phyloP scores from a whole-genome alignment of 2,113 vertebrate species.

The Sialia sialis region DNA sequence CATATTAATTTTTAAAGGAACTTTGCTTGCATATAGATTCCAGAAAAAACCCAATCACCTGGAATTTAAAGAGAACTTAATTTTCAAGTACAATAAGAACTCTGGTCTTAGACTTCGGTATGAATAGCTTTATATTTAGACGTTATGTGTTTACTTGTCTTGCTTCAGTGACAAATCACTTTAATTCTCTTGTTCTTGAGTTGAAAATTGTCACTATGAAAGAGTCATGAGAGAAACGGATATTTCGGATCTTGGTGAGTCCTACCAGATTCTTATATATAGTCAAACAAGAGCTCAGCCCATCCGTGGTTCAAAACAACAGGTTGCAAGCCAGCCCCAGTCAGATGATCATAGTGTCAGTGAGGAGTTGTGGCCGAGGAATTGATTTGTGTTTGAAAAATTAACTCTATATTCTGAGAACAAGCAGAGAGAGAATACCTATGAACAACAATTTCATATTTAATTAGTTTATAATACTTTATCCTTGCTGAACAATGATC shows the following conservation, averaged over 20 bases:
- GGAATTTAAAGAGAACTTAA: background rate
- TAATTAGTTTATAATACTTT: background rate
- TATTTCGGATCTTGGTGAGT: background rate
- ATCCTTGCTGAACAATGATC: background rate
- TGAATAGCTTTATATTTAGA: background rate
- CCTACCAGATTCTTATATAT: background rate
- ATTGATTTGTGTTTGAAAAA: background rate
- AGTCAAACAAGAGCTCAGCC: background rate
- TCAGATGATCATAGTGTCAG: accelerated
- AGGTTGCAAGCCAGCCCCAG: background rate
- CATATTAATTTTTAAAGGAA: background rate
- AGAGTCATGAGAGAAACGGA: background rate
- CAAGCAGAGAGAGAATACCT: accelerated
- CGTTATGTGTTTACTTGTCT: background rate
- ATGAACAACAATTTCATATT: background rate
- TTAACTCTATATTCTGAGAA: background rate
- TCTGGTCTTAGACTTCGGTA: background rate
- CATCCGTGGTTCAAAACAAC: background rate
- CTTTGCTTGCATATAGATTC: background rate
- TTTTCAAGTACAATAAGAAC: background rate
- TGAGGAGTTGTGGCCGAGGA: background rate
- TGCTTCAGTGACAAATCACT: background rate
- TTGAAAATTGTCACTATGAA: background rate
- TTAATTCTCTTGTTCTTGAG: background rate
- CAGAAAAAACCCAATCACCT: background rate